A percentile compares a stretch with the other conserved stretches of the same genome.
phyloP scores from a whole-genome alignment of 2,797 vertebrate genomes.

The Lycodopsis pacificus region DNA sequence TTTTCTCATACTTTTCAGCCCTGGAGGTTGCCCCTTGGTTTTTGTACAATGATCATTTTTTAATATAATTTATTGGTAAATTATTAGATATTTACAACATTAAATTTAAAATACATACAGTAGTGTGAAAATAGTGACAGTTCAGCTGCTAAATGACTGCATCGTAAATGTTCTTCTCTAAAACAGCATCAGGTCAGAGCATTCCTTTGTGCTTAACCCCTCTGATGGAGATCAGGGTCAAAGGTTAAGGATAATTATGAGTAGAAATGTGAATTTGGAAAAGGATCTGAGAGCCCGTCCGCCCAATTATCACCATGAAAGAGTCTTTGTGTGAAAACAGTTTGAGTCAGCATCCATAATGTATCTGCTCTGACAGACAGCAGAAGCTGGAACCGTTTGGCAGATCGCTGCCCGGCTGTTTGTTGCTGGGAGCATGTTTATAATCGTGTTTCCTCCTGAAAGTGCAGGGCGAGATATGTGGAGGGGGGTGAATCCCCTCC shows the following conservation, averaged over 20 bases:
- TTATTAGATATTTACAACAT: no score
- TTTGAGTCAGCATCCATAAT: slow-evolving; percentile 52
- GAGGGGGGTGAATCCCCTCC: slow-evolving; percentile 32
- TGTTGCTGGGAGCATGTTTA: slow-evolving; percentile 46
- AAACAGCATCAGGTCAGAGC: not conserved
- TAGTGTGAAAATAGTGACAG: not conserved
- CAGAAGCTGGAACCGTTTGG: slow-evolving; percentile 34
- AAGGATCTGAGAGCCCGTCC: slow-evolving; percentile 31
- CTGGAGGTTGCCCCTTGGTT: no score
- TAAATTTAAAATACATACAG: not conserved
- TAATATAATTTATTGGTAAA: no score
- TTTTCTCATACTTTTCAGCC: no score
- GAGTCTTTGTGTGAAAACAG: slow-evolving; percentile 34
- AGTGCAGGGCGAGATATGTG: slow-evolving; percentile 30
- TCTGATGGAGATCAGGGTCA: slow-evolving; percentile 1
- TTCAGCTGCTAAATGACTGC: slow-evolving; percentile 1
- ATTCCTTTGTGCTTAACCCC: slow-evolving; percentile 19
- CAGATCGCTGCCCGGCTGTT: slow-evolving; percentile 29
- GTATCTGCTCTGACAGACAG: slow-evolving; percentile 47
- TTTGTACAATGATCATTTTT: no score
- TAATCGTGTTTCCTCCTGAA: slow-evolving; percentile 42
- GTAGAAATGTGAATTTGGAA: slow-evolving; percentile 30
- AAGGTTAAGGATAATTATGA: slow-evolving; percentile 33
- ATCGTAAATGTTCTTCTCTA: not conserved
- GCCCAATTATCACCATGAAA: slow-evolving; percentile 58